A percentile compares a stretch with the other conserved stretches of the same genome.
Evolutionary conservation across 1,140 invertebrate genomes (phyloP).

Genomic region (Zophobas morio): DNA sequence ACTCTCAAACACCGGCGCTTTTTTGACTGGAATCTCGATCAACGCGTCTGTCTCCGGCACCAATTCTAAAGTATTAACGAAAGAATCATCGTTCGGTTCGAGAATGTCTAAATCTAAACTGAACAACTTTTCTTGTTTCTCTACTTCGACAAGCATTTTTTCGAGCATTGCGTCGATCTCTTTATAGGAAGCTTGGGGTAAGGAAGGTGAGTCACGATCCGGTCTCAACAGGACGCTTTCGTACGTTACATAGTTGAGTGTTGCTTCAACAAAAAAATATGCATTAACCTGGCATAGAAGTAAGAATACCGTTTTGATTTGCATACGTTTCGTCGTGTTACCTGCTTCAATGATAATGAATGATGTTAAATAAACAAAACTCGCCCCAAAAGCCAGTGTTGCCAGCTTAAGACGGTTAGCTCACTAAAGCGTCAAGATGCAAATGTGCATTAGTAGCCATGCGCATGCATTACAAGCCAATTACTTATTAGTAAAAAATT

Average conservation of each 20-base stretch:
- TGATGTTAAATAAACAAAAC: conserved; percentile 46
- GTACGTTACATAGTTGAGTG: conserved; percentile 58
- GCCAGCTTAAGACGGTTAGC: conserved; percentile 47
- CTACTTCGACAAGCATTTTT: conserved; percentile 64
- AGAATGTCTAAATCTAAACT: conserved; percentile 60
- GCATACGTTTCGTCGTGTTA: conserved; percentile 22
- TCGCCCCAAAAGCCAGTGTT: conserved; percentile 21
- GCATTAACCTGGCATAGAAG: conserved; percentile 64
- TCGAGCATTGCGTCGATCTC: conserved; percentile 65
- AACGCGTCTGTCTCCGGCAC: conserved; percentile 63
- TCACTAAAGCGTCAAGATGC: conserved; percentile 38
- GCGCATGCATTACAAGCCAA: conserved; percentile 46
- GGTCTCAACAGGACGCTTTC: conserved; percentile 62
- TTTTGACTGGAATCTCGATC: conserved; percentile 65
- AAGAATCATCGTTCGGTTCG: conserved; percentile 56
- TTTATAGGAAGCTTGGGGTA: conserved; percentile 58
- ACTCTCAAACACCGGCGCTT: conserved; percentile 38
- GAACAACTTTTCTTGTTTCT: conserved; percentile 62
- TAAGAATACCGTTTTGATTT: conserved; percentile 64
- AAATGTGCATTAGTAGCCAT: conserved; percentile 39
- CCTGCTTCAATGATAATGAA: conserved; percentile 52
- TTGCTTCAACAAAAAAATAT: conserved; percentile 43
- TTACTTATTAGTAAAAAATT: conserved; percentile 15
- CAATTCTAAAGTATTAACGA: conserved; percentile 64
- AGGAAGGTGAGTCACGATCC: conserved; percentile 53